A percentile compares a stretch with the other conserved stretches of the same genome.
Conservation (phyloP, 2,797 vertebrate genomes). For the Enteromius anoplus region DNA sequence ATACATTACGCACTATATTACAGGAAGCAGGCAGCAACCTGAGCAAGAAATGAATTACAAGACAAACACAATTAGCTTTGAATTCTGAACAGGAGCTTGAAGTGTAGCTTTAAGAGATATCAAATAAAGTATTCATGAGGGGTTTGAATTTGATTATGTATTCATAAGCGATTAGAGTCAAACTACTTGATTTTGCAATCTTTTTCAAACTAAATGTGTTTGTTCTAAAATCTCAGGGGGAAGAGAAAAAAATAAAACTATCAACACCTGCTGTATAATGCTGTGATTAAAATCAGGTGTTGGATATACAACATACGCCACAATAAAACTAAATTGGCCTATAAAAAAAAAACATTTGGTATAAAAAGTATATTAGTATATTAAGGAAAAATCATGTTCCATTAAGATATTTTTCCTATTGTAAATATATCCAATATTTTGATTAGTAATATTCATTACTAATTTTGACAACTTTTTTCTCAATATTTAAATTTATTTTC, state of each 20-base stretch:
- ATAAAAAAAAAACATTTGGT: not conserved
- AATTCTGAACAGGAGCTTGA: constrained; percentile 1
- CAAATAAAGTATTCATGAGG: constrained; percentile 28
- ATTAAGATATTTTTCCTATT: too few relatives aligned
- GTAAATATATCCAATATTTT: too few relatives aligned
- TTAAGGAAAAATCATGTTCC: too few relatives aligned
- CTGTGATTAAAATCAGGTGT: not conserved
- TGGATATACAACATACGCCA: not conserved
- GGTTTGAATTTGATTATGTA: constrained; percentile 27
- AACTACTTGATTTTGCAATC: constrained; percentile 35
- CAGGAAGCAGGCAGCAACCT: constrained; percentile 20
- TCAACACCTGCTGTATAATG: not conserved
- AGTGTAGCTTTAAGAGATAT: constrained; percentile 8
- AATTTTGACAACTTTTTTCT: too few relatives aligned
- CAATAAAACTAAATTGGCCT: not conserved
- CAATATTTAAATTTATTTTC: too few relatives aligned
- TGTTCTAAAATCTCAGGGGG: not conserved
- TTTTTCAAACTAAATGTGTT: constrained; percentile 41
- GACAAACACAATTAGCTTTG: not conserved
- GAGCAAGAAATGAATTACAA: constrained; percentile 1
- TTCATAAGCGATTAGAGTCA: constrained; percentile 14
- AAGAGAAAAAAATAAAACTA: not conserved
- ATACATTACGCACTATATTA: constrained; percentile 30
- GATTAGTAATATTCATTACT: too few relatives aligned
- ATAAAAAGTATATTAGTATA: not conserved